Evolutionary conservation across 2,888 invertebrate species (phyloP).

Genomic region (Gasteruption jaculator): DNA sequence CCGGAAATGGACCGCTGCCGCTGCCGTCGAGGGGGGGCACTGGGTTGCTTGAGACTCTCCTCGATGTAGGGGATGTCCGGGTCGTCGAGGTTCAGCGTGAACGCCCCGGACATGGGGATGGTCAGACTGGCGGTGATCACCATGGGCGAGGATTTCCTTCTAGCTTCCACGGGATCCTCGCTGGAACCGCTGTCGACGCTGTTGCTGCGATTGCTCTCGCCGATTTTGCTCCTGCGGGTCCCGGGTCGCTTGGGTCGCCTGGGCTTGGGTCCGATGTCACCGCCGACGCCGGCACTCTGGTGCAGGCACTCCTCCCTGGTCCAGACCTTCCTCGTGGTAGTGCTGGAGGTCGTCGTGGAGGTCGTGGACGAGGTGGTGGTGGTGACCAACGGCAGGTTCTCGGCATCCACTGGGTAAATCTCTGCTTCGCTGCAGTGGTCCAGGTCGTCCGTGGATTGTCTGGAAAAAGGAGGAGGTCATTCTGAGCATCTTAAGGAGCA

Average conservation of each 20-base stretch:
- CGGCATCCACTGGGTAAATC: conserved; percentile 43
- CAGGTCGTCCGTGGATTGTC: conserved; percentile 45
- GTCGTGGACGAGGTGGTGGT: conserved; percentile 23
- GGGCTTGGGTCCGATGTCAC: conserved; percentile 58
- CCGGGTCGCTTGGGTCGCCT: conserved; percentile 47
- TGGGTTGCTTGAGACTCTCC: conserved; percentile 52
- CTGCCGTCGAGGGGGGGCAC: conserved; percentile 53
- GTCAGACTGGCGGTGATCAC: conserved; percentile 75
- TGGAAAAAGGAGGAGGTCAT: conserved; percentile 19
- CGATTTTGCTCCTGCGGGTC: conserved; percentile 51
- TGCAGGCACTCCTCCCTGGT: conserved; percentile 67
- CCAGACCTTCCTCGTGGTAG: conserved; percentile 62
- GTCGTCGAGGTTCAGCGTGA: conserved; percentile 59
- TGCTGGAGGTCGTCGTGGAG: conserved; percentile 55
- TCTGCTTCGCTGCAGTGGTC: conserved; percentile 47
- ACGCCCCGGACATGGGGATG: conserved; percentile 62
- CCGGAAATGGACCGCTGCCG: conserved; percentile 45
- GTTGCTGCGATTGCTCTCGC: conserved; percentile 54
- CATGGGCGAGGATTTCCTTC: conserved; percentile 62
- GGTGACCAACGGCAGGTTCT: conserved; percentile 31
- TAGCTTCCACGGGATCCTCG: conserved; percentile 46
- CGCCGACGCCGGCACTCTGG: conserved; percentile 53
- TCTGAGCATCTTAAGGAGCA: background rate
- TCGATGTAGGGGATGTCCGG: conserved; percentile 68
- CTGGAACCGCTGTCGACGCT: conserved; percentile 53